Percentiles rank a stretch among this genome's conserved stretches.
Evolutionary conservation across 2,797 vertebrate genomes (phyloP).

Genomic region (Danio jaintianensis): DNA sequence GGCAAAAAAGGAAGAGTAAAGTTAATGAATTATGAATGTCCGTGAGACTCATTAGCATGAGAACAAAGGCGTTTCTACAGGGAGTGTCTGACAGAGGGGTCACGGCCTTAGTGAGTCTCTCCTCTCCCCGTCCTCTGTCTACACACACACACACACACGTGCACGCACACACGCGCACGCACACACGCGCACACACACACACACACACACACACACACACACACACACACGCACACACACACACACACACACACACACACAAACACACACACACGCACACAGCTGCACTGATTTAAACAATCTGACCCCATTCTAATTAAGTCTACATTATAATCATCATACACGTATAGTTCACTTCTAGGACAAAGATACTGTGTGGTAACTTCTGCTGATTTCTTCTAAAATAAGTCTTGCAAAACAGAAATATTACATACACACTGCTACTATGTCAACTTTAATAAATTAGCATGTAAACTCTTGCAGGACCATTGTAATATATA

Average conservation of each 20-base stretch:
- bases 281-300: neutral
- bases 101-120: conserved; percentile 26
- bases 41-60: conserved; percentile 43
- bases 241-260: no score
- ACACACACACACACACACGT: neutral
- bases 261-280: conserved; percentile 8
- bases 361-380: neutral
- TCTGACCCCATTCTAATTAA: neutral
- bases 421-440: no score
- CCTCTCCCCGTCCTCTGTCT: conserved; percentile 2
- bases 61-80: conserved; percentile 13
- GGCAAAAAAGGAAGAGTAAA: neutral
- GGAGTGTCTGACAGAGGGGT: conserved; percentile 26
- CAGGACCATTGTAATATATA: no score
- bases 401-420: no score
- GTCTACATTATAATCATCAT: neutral
- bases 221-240: neutral
- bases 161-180: neutral
- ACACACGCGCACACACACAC: neutral
- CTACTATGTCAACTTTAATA: no score
- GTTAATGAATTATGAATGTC: conserved; percentile 41
- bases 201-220: no score
- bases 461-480: no score
- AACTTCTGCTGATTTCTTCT: neutral
- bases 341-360: neutral